These are phyloP conservation scores for Anguilla obscura DNA, from an alignment of 2,797 vertebrate genomes.

Conservation along the genomic window DNA sequence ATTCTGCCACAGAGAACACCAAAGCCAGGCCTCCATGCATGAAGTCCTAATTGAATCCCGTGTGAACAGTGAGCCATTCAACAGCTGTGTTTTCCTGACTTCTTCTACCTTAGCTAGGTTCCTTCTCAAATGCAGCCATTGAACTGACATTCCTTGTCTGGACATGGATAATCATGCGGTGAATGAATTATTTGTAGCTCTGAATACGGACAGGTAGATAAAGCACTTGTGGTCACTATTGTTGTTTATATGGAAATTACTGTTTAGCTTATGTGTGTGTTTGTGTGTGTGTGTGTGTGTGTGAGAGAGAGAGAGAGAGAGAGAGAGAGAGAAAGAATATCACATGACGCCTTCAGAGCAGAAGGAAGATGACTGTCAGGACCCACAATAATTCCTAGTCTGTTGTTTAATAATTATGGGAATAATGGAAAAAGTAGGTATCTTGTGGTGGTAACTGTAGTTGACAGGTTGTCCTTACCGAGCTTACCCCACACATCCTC, in stretches of 20 bases:
- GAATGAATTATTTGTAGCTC: not conserved
- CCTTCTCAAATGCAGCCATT: slow-evolving; percentile 64
- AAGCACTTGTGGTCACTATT: not conserved
- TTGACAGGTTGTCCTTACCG: not conserved
- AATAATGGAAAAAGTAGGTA: slow-evolving; percentile 46
- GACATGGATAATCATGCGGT: slow-evolving; percentile 38
- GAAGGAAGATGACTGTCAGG: slow-evolving; percentile 35
- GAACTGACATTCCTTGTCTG: slow-evolving; percentile 51
- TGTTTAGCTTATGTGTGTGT: not conserved
- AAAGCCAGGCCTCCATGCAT: slow-evolving; percentile 68
- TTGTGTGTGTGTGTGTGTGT: not conserved
- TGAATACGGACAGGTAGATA: not conserved
- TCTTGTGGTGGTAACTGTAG: slow-evolving; percentile 41
- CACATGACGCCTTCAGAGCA: slow-evolving; percentile 36
- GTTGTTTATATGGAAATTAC: not conserved
- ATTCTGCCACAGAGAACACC: slow-evolving; percentile 56
- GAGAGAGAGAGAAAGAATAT: not conserved
- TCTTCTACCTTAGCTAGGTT: slow-evolving; percentile 63
- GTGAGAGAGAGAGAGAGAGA: not conserved
- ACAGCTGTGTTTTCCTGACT: slow-evolving; percentile 60
- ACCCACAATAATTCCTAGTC: slow-evolving; percentile 47
- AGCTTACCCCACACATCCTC: slow-evolving; percentile 36
- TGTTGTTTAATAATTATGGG: slow-evolving; percentile 58
- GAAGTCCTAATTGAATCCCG: slow-evolving; percentile 72
- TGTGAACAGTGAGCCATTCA: slow-evolving; percentile 68